phyloP scores from a whole-genome alignment of 1,140 invertebrate genomes.

The Pseudomyrmex flavicornis region DNA sequence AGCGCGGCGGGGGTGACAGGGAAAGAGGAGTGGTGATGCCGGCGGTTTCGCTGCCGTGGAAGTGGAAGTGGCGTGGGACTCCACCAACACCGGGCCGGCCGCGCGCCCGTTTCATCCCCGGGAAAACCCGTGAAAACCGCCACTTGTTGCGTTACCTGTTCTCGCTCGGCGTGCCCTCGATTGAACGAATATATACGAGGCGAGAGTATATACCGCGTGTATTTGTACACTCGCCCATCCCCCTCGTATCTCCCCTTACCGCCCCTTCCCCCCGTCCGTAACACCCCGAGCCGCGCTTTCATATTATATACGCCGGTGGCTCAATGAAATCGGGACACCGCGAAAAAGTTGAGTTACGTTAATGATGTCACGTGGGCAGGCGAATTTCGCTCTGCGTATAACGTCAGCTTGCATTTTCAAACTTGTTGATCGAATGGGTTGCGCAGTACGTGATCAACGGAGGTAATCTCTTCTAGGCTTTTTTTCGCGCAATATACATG shows the following conservation, averaged over 20 bases:
- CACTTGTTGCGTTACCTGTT: slow-evolving; percentile 84
- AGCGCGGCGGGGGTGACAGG: slow-evolving; percentile 33
- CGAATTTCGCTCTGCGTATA: slow-evolving; percentile 23
- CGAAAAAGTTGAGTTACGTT: slow-evolving; percentile 54
- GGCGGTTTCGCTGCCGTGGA: slow-evolving; percentile 70
- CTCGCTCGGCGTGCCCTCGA: slow-evolving; percentile 53
- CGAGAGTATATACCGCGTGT: slow-evolving; percentile 40
- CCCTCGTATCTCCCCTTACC: not conserved
- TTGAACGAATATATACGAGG: slow-evolving; percentile 55
- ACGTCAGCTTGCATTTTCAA: not conserved
- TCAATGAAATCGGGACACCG: slow-evolving; percentile 30
- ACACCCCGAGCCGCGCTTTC: slow-evolving; percentile 18
- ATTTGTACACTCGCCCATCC: slow-evolving; percentile 45
- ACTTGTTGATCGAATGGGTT: slow-evolving; percentile 36
- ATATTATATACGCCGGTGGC: slow-evolving; percentile 37
- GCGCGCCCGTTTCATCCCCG: slow-evolving; percentile 81
- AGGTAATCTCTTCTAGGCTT: not conserved
- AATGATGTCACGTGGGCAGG: slow-evolving; percentile 35
- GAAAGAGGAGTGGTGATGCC: slow-evolving; percentile 60
- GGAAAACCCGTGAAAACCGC: slow-evolving; percentile 85
- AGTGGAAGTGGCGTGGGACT: slow-evolving; percentile 78
- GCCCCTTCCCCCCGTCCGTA: not conserved
- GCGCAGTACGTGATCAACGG: not conserved
- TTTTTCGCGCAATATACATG: not conserved
- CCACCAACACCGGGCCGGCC: slow-evolving; percentile 69